A percentile compares a stretch with the other conserved stretches of the same genome.
Conservation (phyloP, 1,140 invertebrate species). For the Drosophila hydei region DNA sequence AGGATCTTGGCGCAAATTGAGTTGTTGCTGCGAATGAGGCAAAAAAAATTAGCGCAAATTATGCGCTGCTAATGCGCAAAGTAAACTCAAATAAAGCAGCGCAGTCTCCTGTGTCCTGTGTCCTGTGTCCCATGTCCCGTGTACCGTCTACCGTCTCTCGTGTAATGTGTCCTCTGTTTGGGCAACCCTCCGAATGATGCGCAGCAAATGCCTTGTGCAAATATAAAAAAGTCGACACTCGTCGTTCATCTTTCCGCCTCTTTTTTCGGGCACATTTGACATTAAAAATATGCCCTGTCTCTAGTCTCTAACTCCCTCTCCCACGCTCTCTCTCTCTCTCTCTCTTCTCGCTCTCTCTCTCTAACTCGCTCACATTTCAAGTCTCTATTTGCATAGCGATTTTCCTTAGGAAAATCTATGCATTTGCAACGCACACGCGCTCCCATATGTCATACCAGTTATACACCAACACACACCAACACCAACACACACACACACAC, state of each 20-base stretch:
- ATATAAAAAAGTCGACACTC: slow-evolving; percentile 37
- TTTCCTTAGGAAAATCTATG: slow-evolving; percentile 44
- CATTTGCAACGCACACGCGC: slow-evolving; percentile 10
- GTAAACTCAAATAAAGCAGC: slow-evolving; percentile 55
- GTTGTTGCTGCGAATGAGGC: slow-evolving; percentile 41
- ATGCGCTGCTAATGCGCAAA: slow-evolving; percentile 70
- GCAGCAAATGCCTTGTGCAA: slow-evolving; percentile 46
- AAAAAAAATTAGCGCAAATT: slow-evolving; percentile 78
- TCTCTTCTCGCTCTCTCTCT: not conserved
- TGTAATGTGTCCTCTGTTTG: not conserved
- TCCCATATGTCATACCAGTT: slow-evolving; percentile 25
- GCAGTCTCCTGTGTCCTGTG: not conserved
- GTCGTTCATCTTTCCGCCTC: slow-evolving; percentile 5
- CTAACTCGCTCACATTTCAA: not conserved
- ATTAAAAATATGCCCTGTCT: slow-evolving; percentile 38
- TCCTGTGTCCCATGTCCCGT: not conserved
- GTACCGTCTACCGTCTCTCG: too few relatives aligned
- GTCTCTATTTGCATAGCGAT: slow-evolving; percentile 48
- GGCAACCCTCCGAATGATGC: slow-evolving; percentile 27
- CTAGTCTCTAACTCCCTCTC: not conserved
- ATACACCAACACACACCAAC: slow-evolving; percentile 8
- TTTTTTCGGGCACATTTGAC: slow-evolving; percentile 20
- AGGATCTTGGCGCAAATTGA: slow-evolving; percentile 50
- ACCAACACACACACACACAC: not conserved
- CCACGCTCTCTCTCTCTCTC: not conserved